A percentile compares a stretch with the other conserved stretches of the same genome.
Conservation (phyloP, 2,113 vertebrate species). For the Microtus ochrogaster region DNA sequence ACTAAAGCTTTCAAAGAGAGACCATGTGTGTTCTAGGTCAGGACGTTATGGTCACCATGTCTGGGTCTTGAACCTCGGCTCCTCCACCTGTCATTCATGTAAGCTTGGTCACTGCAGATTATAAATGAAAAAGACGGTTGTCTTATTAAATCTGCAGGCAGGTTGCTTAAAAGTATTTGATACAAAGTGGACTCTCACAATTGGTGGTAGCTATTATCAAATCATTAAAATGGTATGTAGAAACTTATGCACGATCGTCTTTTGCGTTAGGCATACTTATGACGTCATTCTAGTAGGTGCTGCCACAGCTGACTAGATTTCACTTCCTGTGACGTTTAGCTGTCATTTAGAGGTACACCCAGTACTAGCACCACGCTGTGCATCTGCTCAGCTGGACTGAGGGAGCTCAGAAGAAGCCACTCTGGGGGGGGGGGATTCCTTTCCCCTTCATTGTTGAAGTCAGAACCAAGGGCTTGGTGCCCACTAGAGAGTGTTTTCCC, state of each 20-base stretch:
- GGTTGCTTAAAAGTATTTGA: not conserved
- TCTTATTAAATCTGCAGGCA: not conserved
- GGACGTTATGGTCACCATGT: not conserved
- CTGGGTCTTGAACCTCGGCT: not conserved
- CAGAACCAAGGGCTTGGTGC: not conserved
- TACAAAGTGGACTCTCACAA: not conserved
- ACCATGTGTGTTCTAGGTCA: not conserved
- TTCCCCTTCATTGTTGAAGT: too few species aligned
- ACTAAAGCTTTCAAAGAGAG: not conserved
- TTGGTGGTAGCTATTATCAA: not conserved
- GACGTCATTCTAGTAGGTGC: rapidly evolving
- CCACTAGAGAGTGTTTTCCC: not conserved
- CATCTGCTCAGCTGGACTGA: not conserved
- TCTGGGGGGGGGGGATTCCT: not conserved
- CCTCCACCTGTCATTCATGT: not conserved
- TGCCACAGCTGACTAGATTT: not conserved
- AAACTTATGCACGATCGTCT: not conserved
- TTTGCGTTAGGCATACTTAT: not conserved
- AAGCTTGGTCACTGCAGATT: not conserved
- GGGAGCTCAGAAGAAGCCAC: not conserved
- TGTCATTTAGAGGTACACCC: not conserved
- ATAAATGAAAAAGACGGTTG: not conserved
- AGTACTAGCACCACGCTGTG: not conserved
- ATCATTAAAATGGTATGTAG: not conserved
- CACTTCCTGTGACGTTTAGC: not conserved